A percentile compares a stretch with the other conserved stretches of the same genome.
Evolutionary conservation across 2,797 vertebrate genomes (phyloP).

Genomic region (Falco peregrinus): DNA sequence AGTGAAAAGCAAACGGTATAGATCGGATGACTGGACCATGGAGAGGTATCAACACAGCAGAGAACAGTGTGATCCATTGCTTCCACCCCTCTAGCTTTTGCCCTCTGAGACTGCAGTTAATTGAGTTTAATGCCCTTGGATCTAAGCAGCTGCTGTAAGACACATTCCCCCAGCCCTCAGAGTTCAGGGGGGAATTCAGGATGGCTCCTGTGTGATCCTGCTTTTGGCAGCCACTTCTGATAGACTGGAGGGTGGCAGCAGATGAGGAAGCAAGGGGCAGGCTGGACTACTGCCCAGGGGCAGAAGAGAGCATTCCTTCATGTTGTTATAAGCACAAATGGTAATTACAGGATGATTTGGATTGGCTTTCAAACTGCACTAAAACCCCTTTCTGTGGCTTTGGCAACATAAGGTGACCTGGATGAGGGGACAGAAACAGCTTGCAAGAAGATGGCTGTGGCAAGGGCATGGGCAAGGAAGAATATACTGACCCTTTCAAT

Average conservation of each 20-base stretch:
- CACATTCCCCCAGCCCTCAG: background rate
- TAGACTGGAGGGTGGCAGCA: background rate
- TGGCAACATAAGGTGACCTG: background rate
- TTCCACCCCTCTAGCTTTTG: background rate
- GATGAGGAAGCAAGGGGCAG: constrained; percentile 14
- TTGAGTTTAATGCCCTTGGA: constrained; percentile 18
- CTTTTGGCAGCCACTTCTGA: constrained; percentile 4
- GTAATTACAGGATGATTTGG: constrained; percentile 30
- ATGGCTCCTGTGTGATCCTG: constrained; percentile 24
- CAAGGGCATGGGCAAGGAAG: background rate
- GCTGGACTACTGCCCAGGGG: constrained; percentile 29
- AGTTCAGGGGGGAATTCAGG: background rate
- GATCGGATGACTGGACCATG: background rate
- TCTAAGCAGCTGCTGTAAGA: constrained; percentile 30
- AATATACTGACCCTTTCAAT: background rate
- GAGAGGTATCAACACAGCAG: background rate
- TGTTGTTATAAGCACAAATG: constrained; percentile 32
- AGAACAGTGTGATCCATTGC: background rate
- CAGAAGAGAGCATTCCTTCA: constrained; percentile 31
- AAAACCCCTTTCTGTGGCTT: constrained; percentile 9
- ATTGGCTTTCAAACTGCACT: constrained; percentile 6
- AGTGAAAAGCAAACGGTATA: background rate
- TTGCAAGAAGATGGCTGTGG: background rate
- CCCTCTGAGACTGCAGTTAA: constrained; percentile 4
- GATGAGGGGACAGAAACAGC: background rate